Evolutionary conservation across 2,797 vertebrate species (phyloP).

Genomic region (Numenius phaeopus): DNA sequence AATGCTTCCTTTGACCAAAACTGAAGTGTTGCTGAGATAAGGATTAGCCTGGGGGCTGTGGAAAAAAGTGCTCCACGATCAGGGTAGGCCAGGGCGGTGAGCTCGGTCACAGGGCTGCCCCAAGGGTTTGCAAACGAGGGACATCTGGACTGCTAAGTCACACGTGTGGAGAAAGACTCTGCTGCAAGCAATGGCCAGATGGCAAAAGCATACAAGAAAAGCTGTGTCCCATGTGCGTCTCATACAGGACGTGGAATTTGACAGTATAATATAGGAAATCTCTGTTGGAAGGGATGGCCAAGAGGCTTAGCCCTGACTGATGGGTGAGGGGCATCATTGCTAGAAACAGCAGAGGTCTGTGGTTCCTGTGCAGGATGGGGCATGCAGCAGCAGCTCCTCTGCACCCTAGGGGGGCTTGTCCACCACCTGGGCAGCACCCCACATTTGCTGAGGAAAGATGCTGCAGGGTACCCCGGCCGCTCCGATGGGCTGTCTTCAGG

Average conservation of each 20-base stretch:
- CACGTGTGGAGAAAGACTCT: not conserved
- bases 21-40: not conserved
- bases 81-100: not conserved
- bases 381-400: accelerated
- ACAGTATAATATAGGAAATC: not conserved
- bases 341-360: not conserved
- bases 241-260: not conserved
- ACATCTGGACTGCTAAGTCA: constrained; percentile 7
- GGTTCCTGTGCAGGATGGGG: not conserved
- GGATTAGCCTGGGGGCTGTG: not conserved
- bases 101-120: not conserved
- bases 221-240: not conserved
- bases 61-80: not conserved
- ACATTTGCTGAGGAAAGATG: not conserved
- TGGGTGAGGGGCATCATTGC: accelerated
- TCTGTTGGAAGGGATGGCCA: not conserved
- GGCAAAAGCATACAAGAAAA: not conserved
- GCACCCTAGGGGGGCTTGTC: not conserved
- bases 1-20: not conserved
- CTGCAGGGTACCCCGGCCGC: not conserved
- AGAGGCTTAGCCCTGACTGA: not conserved
- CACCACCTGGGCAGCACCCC: not conserved
- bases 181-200: constrained; percentile 2
- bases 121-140: not conserved
- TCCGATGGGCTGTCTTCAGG: not conserved